Base-by-base conservation (phyloP, 2,888 invertebrate genomes). In the Globia sparganii region DNA sequence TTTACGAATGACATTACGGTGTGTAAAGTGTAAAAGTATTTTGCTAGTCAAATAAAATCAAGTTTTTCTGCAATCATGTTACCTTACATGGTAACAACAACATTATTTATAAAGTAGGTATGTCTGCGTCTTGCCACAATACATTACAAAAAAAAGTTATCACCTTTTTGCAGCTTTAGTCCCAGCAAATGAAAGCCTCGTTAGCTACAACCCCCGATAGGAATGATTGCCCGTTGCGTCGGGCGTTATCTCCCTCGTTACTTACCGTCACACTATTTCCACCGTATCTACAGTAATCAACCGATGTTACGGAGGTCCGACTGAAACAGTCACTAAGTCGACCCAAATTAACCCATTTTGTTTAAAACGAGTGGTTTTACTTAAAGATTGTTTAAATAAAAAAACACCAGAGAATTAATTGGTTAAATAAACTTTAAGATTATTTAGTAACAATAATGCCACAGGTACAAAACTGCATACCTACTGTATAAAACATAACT, bases 181-280 rank as follows among this genome's bases (percentile, higher is more conserved):
- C 31, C 9, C 40, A 43, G 43, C 13, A 65, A 66, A 81, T 65
- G 21, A 53, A 80, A 34, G 40, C 49, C 65, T 81, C 81, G 75
- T 59, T 81, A 65, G 37, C 15, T 15, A 34, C 81, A 28, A 59
- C 59, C 81, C 56, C n/a, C 58, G 65, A 74, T 73, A 76, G 49
- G 62, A 81, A 49, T 76, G 56, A 82, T 80, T 80, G 62, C 56
- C 25, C 21, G 49, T 61, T 43, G 13, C 21, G 49, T 61, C 53
- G 13, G 18, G 53, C 61, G 81, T 77, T 68, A 81, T 79, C 77
- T 76, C 34, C 70, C 53, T 76, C 65, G 40, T 77, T 70, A 82
- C 77, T 43, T 59, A 40, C 62, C 34, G 80, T 53, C 75, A 37
- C 59, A 74, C 70, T 56, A 64, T 65, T 84, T 82, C 40, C 73